phyloP scores from a whole-genome alignment of 2,113 vertebrate species.

The Albula glossodonta region DNA sequence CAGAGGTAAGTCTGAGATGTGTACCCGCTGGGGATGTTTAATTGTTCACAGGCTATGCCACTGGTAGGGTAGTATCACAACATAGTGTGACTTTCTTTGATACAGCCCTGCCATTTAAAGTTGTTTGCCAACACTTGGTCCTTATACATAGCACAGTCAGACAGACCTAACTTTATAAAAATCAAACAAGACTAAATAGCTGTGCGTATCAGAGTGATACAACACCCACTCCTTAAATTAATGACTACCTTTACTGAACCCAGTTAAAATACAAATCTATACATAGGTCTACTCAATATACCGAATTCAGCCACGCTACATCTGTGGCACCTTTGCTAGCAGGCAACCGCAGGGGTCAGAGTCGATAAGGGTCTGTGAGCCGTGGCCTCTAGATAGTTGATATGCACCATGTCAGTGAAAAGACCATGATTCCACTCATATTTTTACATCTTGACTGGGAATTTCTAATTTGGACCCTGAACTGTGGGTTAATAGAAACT shows the following conservation, averaged over 20 bases:
- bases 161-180: not conserved
- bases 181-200: not conserved
- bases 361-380: not conserved
- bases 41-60: not conserved
- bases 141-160: not conserved
- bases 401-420: not conserved
- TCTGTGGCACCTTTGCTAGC: not conserved
- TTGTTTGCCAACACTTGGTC: not conserved
- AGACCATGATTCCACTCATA: conserved; percentile 10
- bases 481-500: conserved; percentile 35
- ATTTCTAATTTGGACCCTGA: conserved; percentile 36
- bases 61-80: not conserved
- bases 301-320: not conserved
- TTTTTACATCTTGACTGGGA: conserved; percentile 17
- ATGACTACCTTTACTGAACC: not conserved
- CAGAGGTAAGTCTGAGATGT: not conserved
- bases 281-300: not conserved
- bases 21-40: not conserved
- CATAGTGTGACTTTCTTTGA: not conserved
- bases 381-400: conserved; percentile 11
- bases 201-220: not conserved
- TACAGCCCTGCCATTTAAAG: not conserved
- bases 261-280: not conserved
- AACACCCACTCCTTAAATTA: not conserved
- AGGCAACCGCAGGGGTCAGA: conserved; percentile 8